Conservation (phyloP, 1,140 invertebrate genomes). For the Rhopalosiphum maidis region DNA sequence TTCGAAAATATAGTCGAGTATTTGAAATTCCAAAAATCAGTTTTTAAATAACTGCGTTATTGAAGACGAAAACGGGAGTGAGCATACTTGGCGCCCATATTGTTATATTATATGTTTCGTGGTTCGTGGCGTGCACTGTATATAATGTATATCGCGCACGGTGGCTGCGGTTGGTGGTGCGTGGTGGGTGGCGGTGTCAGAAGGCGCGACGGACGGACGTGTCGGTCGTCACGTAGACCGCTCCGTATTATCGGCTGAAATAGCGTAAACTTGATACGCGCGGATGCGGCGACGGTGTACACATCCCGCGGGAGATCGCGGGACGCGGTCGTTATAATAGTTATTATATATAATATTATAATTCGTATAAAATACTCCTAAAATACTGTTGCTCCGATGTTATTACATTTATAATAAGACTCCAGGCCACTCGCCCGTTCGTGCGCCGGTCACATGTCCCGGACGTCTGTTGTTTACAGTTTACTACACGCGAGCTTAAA, state of each 20-base stretch:
- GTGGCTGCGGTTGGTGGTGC: background rate
- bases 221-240: conserved; percentile 17
- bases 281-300: too few relatives aligned
- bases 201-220: background rate
- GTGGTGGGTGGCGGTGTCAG: background rate
- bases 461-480: background rate
- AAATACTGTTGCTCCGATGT: background rate
- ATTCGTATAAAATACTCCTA: background rate
- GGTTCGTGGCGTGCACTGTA: too few relatives aligned
- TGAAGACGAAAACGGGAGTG: too few relatives aligned
- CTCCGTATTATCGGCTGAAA: background rate
- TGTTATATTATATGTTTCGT: background rate
- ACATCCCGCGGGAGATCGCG: background rate
- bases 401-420: background rate
- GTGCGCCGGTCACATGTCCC: background rate
- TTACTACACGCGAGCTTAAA: background rate
- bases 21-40: too few relatives aligned
- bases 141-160: background rate
- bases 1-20: too few relatives aligned
- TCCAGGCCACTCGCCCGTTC: background rate
- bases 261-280: background rate
- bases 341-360: background rate
- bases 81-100: too few relatives aligned
- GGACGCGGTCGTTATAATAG: background rate
- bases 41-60: too few relatives aligned